Percentiles rank a stretch among this genome's conserved stretches.
Conservation (phyloP, 2,888 invertebrate species). For the Thysanoteuthis rhombus region DNA sequence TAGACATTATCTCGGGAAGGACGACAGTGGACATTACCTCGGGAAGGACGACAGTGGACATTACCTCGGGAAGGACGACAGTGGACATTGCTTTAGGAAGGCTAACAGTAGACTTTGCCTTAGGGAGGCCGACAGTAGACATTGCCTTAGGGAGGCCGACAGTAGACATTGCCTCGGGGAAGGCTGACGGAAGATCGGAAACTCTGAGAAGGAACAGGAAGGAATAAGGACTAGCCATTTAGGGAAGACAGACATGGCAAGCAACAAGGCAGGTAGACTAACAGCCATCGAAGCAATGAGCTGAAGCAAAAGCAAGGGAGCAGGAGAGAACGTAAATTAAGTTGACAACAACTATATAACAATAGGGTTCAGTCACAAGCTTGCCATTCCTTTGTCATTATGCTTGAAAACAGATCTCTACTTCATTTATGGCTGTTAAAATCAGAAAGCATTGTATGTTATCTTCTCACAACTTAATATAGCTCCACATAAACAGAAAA, state of each 20-base stretch:
- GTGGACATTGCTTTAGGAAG: not conserved
- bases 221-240: not conserved
- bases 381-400: not conserved
- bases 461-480: too few species aligned
- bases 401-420: not conserved
- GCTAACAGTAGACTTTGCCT: not conserved
- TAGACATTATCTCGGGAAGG: too few species aligned
- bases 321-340: not conserved
- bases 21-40: not conserved
- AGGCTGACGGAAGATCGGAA: not conserved
- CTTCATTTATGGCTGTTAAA: not conserved
- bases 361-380: not conserved
- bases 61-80: not conserved
- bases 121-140: not conserved
- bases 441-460: not conserved
- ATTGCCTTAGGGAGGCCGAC: not conserved
- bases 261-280: not conserved
- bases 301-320: not conserved
- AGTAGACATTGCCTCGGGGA: not conserved
- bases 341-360: not conserved
- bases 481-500: too few species aligned
- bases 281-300: not conserved
- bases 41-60: not conserved
- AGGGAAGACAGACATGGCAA: not conserved
- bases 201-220: not conserved